phyloP scores from a whole-genome alignment of 2,113 vertebrate species.

The Forbesichthys papilliferus region DNA sequence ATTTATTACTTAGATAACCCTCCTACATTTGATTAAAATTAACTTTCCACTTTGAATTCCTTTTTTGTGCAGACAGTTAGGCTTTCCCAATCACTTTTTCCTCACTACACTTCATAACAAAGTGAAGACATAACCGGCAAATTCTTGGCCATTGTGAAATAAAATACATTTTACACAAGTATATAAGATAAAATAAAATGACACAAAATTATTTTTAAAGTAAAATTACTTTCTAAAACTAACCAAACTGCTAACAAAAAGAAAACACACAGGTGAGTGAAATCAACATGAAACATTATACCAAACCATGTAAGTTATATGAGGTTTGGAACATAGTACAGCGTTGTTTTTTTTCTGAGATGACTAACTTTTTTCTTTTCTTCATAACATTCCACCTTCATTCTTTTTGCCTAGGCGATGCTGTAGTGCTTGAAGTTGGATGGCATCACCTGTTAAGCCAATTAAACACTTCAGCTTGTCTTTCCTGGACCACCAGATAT shows the following conservation, averaged over 20 bases:
- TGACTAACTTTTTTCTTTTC: constrained; percentile 83
- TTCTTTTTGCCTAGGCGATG: constrained; percentile 69
- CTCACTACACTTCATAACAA: constrained; percentile 66
- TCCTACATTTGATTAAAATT: constrained; percentile 71
- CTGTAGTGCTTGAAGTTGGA: constrained; percentile 89
- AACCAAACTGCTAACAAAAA: constrained; percentile 70
- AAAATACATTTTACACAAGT: constrained; percentile 64
- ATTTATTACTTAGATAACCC: constrained; percentile 81
- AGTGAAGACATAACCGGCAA: constrained; percentile 81
- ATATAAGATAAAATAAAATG: constrained; percentile 51
- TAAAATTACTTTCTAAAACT: constrained; percentile 61
- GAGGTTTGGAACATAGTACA: constrained; percentile 93
- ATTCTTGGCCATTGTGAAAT: constrained; percentile 78
- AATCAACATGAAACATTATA: constrained; percentile 75
- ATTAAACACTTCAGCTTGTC: constrained; percentile 94
- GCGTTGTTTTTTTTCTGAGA: constrained; percentile 86
- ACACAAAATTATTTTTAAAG: constrained; percentile 72
- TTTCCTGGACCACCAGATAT: constrained; percentile 94
- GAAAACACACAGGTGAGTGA: constrained; percentile 54
- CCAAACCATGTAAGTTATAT: constrained; percentile 75
- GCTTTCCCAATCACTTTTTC: constrained; percentile 62
- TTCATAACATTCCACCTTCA: constrained; percentile 79
- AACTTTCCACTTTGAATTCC: constrained; percentile 59
- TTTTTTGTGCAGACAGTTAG: constrained; percentile 67
- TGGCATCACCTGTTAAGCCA: constrained; percentile 90